These are phyloP conservation scores for Simalia tracyae DNA, from an alignment of 2,797 vertebrate genomes.

Conservation along the genomic window DNA sequence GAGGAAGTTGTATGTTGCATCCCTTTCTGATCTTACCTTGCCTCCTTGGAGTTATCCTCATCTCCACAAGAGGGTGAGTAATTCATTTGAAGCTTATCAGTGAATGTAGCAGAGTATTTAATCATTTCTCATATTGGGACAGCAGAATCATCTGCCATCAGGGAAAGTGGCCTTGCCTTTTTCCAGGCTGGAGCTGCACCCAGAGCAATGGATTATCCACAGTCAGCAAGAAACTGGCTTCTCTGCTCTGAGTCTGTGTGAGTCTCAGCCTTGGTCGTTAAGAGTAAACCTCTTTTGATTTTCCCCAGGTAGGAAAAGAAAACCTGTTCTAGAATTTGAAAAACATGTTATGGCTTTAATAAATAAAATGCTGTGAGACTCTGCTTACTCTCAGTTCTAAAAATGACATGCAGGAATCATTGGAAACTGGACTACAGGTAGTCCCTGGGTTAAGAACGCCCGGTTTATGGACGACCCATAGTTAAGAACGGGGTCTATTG, in stretches of 20 bases:
- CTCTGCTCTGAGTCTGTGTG: neutral
- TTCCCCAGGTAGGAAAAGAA: neutral
- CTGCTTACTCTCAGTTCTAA: neutral
- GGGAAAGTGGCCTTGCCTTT: neutral
- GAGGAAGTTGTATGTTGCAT: neutral
- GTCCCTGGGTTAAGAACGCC: too few relatives aligned
- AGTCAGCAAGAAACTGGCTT: neutral
- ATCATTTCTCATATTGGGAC: neutral
- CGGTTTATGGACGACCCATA: too few relatives aligned
- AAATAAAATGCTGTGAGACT: neutral
- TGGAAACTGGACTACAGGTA: neutral
- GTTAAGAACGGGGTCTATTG: too few relatives aligned
- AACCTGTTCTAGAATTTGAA: neutral
- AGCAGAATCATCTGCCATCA: neutral
- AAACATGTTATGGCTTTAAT: neutral
- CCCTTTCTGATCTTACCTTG: neutral
- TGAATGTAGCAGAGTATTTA: neutral
- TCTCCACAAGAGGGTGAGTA: neutral
- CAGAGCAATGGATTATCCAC: neutral
- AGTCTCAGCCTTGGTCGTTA: neutral
- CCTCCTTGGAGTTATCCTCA: neutral
- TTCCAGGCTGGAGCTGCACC: neutral
- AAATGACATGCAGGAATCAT: neutral
- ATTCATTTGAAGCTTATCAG: neutral
- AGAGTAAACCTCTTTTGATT: neutral